These are phyloP conservation scores for Pluvianellus socialis DNA, from an alignment of 2,113 vertebrate species.

Conservation along the genomic window DNA sequence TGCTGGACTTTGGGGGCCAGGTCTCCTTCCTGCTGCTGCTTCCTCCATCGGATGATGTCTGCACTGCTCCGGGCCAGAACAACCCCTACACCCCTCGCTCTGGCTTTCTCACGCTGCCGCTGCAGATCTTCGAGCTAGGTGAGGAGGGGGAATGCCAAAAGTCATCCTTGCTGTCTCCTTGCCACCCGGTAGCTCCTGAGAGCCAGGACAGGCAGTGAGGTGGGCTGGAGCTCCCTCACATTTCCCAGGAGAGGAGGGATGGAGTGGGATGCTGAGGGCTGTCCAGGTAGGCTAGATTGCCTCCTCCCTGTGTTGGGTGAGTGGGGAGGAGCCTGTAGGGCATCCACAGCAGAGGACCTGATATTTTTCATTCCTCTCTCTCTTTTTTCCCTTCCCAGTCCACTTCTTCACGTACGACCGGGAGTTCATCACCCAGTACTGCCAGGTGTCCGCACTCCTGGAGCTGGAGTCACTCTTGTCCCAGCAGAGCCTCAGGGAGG, in stretches of 20 bases:
- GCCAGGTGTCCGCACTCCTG: constrained; percentile 84
- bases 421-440: constrained; percentile 88
- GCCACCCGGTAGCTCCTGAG: neutral
- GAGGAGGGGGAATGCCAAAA: constrained; percentile 1
- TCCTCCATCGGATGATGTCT: constrained; percentile 88
- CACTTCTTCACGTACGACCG: constrained; percentile 86
- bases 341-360: neutral
- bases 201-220: neutral
- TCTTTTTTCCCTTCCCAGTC: constrained; percentile 65
- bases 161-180: neutral
- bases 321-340: neutral
- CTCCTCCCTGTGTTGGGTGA: neutral
- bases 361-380: neutral
- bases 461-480: constrained; percentile 90
- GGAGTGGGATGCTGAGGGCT: neutral
- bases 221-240: neutral
- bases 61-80: constrained; percentile 88
- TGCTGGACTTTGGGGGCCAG: constrained; percentile 86
- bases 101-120: constrained; percentile 84
- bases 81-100: constrained; percentile 84
- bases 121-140: constrained; percentile 93
- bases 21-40: constrained; percentile 89
- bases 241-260: too few relatives aligned
- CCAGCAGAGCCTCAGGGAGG: constrained; percentile 90
- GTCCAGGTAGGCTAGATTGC: neutral